These are phyloP conservation scores for Conopomorpha cramerella DNA, from an alignment of 1,140 invertebrate genomes.

Conservation along the genomic window DNA sequence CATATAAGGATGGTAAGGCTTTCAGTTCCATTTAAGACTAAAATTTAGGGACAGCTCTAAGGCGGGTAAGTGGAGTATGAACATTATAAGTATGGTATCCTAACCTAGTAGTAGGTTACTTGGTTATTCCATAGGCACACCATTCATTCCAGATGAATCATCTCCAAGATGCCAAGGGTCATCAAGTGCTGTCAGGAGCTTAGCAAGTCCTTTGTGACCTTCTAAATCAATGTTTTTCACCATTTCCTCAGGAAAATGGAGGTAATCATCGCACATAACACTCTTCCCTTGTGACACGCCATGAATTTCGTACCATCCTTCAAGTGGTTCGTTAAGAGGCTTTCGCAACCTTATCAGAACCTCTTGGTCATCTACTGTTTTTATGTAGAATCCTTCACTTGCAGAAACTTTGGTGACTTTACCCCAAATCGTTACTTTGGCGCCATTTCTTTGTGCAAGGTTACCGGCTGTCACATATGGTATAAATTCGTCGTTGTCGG, in stretches of 20 bases:
- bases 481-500: conserved; percentile 47
- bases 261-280: conserved; percentile 51
- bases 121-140: conserved; percentile 36
- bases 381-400: conserved; percentile 43
- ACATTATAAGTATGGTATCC: too few relatives aligned
- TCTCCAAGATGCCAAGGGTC: conserved; percentile 55
- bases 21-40: too few relatives aligned
- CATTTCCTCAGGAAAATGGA: conserved; percentile 36
- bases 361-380: conserved; percentile 50
- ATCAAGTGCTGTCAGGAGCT: conserved; percentile 37
- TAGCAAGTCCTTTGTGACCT: conserved; percentile 44
- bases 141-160: conserved; percentile 17
- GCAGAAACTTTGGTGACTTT: conserved; percentile 44
- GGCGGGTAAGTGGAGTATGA: too few relatives aligned
- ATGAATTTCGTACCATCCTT: conserved; percentile 51
- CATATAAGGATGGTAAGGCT: too few relatives aligned
- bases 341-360: conserved; percentile 35
- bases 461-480: conserved; percentile 50
- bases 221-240: conserved; percentile 45
- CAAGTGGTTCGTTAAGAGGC: conserved; percentile 36
- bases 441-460: conserved; percentile 41
- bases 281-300: conserved; percentile 46
- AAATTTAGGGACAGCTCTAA: too few relatives aligned
- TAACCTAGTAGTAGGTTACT: too few relatives aligned
- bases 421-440: conserved; percentile 47